Base-by-base conservation (phyloP, 2,797 vertebrate genomes). In the Discoglossus pictus region DNA sequence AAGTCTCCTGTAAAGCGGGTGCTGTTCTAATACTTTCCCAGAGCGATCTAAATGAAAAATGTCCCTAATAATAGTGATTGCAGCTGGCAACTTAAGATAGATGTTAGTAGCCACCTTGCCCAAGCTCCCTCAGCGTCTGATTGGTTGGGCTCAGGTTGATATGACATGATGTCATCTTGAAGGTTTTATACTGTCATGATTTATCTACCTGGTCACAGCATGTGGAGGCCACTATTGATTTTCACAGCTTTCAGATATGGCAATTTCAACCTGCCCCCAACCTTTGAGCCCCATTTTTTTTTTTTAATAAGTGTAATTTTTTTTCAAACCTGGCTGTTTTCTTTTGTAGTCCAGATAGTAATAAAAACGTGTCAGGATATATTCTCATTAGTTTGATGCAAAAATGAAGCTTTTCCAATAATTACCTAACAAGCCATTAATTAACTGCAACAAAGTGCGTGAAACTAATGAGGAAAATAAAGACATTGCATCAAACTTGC, bases 1-100 rank as follows among this genome's bases (percentile, higher is more conserved):
- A 43, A 53, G 24, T n/a, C 7, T 13, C 16, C 40, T 13, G 60
- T 20, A 21, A 4, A 6, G 51, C 60, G 16, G 35, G 51, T 48
- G 50, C 17, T 21, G 34, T n/a, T 25, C 51, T 13, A 23, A 56
- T 50, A 48, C 43, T 63, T 51, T 7, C 58, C 42, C 11, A 24
- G 35, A 34, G 39, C 34, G 34, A 15, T 34, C 2, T 21, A 15
- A 20, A 51, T 47, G 52, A 70, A 43, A 16, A 16, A 56, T 25
- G 36, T 34, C 61, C 61, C 47, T 35, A 60, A 61, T 60, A 68
- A 60, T 27, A 51, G 10, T 17, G 21, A 68, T 52, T 51, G 20
- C 18, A 51, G 48, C 44, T 23, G 44, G 34, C 50, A 34, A 21
- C 5, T 1, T 10, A 21, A 56, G 64, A 67, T 59, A 50, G 25